Percentiles rank a stretch among this genome's conserved stretches.
Evolutionary conservation across 2,888 invertebrate species (phyloP).

Genomic region (Pollenia griseotomentosa): DNA sequence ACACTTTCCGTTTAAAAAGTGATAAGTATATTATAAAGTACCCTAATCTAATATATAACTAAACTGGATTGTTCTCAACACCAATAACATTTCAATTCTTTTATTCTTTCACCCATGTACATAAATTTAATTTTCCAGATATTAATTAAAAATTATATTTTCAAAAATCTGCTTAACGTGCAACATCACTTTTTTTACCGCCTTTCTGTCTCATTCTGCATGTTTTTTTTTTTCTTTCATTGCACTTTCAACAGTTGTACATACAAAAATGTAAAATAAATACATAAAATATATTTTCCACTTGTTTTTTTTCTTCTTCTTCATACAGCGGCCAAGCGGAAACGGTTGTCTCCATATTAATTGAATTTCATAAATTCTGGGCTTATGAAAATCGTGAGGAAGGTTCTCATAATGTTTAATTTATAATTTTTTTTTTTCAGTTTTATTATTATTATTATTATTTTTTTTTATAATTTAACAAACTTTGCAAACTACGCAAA

Average conservation of each 20-base stretch:
- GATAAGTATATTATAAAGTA: no score
- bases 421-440: constrained; percentile 45
- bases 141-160: constrained; percentile 68
- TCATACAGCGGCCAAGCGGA: constrained; percentile 94
- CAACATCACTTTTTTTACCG: constrained; percentile 33
- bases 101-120: constrained; percentile 42
- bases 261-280: constrained; percentile 14
- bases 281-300: constrained; percentile 16
- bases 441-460: constrained; percentile 51
- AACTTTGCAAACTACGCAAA: neutral
- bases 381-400: constrained; percentile 96
- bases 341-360: constrained; percentile 95
- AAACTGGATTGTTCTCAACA: neutral
- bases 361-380: constrained; percentile 98
- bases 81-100: constrained; percentile 29
- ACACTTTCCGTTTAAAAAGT: no score
- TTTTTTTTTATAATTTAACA: constrained; percentile 36
- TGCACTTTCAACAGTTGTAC: constrained; percentile 32
- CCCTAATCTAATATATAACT: no score
- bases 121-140: constrained; percentile 61
- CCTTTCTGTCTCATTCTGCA: neutral
- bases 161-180: constrained; percentile 43
- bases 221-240: constrained; percentile 18
- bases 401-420: constrained; percentile 80
- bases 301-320: constrained; percentile 39